phyloP scores from a whole-genome alignment of 35 echinoderm and acorn worm species.

The Ptychodera flava region DNA sequence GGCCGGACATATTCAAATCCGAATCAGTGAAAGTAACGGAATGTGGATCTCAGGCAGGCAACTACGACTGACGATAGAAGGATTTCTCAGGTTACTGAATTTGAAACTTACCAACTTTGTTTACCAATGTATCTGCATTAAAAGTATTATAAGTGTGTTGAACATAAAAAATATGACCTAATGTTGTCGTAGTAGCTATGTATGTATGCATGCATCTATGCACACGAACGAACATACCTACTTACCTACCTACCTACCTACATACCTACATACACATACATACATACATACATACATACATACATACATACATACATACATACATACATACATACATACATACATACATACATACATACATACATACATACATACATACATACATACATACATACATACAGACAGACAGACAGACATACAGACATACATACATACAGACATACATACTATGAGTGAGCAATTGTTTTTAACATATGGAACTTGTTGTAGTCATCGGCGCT shows the following conservation, averaged over 20 bases:
- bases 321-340: conserved; percentile 2
- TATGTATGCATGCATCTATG: not conserved
- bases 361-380: not conserved
- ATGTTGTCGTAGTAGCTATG: no score
- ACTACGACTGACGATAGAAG: no score
- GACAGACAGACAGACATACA: not conserved
- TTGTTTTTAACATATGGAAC: no score
- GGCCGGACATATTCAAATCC: no score
- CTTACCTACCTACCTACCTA: not conserved
- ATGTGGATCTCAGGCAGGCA: no score
- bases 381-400: conserved; percentile 2
- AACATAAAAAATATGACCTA: no score
- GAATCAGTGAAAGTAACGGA: no score
- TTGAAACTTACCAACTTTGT: no score
- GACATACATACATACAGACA: not conserved
- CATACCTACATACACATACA: not conserved
- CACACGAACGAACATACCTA: not conserved
- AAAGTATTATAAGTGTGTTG: no score
- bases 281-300: conserved; percentile 2
- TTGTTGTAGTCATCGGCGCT: no score
- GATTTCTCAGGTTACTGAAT: no score
- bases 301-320: conserved; percentile 2
- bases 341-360: not conserved
- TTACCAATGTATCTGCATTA: no score
- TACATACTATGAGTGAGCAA: not conserved